A percentile compares a stretch with the other conserved stretches of the same genome.
These are phyloP conservation scores for Tympanuchus pallidicinctus DNA, from an alignment of 2,113 vertebrate species.

Conservation along the genomic window DNA sequence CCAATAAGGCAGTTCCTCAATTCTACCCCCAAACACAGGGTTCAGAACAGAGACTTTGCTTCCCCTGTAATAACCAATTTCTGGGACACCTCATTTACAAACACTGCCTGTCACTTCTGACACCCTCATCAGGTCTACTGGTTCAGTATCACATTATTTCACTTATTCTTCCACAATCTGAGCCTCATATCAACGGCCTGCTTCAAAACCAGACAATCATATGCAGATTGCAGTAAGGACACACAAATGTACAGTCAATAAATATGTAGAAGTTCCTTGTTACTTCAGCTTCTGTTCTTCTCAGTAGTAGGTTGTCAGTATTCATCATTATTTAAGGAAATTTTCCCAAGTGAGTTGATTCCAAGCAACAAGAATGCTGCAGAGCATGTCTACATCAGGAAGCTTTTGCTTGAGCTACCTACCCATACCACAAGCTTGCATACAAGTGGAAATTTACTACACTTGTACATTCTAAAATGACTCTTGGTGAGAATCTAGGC, in stretches of 20 bases:
- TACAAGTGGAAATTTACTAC: background rate
- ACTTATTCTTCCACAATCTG: background rate
- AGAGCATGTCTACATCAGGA: background rate
- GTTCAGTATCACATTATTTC: background rate
- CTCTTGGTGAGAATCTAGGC: conserved; percentile 6
- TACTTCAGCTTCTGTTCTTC: background rate
- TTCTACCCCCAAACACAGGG: background rate
- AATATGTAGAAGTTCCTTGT: background rate
- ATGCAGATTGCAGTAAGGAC: background rate
- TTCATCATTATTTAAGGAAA: background rate
- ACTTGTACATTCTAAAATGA: background rate
- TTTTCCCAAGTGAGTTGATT: background rate
- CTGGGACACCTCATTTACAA: background rate
- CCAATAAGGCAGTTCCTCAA: fast-evolving
- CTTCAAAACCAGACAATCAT: background rate
- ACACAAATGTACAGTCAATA: background rate
- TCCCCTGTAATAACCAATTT: background rate
- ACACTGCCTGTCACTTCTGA: background rate
- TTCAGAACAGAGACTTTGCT: background rate
- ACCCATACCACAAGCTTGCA: background rate
- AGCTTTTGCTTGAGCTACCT: background rate
- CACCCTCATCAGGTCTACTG: background rate
- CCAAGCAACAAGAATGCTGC: background rate
- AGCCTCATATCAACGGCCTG: background rate
- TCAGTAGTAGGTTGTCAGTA: background rate